Base-by-base conservation (phyloP, 2,113 vertebrate species). In the Hassar affinis region DNA sequence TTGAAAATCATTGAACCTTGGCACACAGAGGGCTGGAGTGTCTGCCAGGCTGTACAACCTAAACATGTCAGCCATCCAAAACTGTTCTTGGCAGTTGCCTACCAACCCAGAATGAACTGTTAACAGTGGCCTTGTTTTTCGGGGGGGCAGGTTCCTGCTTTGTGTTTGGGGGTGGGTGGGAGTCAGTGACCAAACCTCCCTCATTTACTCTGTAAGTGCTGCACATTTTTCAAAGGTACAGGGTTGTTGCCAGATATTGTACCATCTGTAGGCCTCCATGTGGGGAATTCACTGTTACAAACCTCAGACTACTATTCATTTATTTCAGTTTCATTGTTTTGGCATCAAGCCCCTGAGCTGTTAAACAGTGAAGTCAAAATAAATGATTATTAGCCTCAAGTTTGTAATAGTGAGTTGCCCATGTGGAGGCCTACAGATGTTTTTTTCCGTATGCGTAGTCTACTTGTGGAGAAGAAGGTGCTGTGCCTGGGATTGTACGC, bases 21-120 rank as follows among this genome's bases (percentile, higher is more conserved):
- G 66, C 59, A 64, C 69, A 54, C 74, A 64, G 82, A 45, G 85
- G 84, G 80, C 79, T 56, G 62, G 61, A 82, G 49, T 27, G 80
- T 86, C 84, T 86, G 85, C 81, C 80, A 78, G 89, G 71, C 76
- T 49, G n/a, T 81, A 72, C 68, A 88, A 87, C 86, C 85, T 86
- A 81, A 87, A 87, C 78, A 82, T 62, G 54, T 80, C 82, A 81
- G 84, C 86, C 83, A 69, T 88, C 84, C 78, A 83, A 79, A 83
- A 77, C 81, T 12, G 11, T 84, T 85, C 74, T 83, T 88, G 89
- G 87, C 86, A 82, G 61, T 47, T 49, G n/a, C 38, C 38, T 78
- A 54, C 71, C 75, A 69, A 80, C 9, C 71, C 68, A 68, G 78
- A 87, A 83, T 83, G 54, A 85, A 51, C 82, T 57, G 66, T 82